Percentiles rank a stretch among this genome's conserved stretches.
These are phyloP conservation scores for Pipistrellus pipistrellus DNA, from an alignment of 2,797 vertebrate species.

Conservation along the genomic window DNA sequence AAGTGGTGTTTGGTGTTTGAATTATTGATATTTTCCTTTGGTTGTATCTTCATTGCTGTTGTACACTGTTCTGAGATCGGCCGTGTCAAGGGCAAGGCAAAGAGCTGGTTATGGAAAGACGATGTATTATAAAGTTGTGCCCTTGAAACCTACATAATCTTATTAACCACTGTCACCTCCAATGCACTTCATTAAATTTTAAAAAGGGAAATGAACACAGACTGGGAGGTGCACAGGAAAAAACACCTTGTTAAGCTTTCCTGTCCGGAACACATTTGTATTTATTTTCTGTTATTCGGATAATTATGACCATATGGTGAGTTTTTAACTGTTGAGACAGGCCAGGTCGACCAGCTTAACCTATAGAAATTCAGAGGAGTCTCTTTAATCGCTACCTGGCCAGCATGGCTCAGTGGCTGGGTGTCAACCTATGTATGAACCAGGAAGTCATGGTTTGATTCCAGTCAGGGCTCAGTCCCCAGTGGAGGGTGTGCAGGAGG, in stretches of 20 bases:
- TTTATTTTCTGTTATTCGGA: neutral
- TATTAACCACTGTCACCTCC: neutral
- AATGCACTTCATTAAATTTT: neutral
- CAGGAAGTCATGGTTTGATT: neutral
- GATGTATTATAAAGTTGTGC: neutral
- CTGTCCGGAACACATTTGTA: neutral
- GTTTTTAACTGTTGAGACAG: neutral
- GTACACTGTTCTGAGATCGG: neutral
- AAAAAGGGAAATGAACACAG: neutral
- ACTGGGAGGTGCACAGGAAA: rapidly evolving
- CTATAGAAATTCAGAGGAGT: neutral
- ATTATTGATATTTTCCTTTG: neutral
- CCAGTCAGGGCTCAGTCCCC: neutral
- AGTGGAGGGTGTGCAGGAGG: neutral
- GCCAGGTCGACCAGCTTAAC: neutral
- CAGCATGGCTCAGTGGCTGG: neutral
- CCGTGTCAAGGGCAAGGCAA: neutral
- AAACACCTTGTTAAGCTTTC: neutral
- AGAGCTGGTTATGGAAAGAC: neutral
- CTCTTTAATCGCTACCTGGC: neutral
- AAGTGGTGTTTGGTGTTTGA: neutral
- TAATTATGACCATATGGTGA: neutral
- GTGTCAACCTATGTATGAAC: neutral
- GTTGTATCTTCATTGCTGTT: neutral
- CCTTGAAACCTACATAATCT: neutral